A percentile compares a stretch with the other conserved stretches of the same genome.
These are phyloP conservation scores for Nowickia ferox DNA, from an alignment of 2,888 invertebrate species.

Conservation along the genomic window DNA sequence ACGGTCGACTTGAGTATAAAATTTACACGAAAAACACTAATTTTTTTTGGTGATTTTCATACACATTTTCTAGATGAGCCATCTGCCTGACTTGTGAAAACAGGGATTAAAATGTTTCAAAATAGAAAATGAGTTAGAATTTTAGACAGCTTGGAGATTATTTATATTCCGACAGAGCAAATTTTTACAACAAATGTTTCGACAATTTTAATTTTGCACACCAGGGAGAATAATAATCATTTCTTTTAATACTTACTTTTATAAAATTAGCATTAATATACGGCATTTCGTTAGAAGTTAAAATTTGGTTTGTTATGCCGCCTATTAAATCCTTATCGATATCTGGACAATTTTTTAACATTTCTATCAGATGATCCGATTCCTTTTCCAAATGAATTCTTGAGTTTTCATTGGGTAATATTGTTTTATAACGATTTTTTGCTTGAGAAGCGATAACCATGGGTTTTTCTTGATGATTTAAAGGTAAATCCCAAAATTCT, in stretches of 20 bases:
- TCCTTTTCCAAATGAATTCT: slow-evolving; percentile 87
- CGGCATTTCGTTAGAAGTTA: slow-evolving; percentile 85
- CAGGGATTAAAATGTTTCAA: too few relatives aligned
- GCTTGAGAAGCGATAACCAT: slow-evolving; percentile 94
- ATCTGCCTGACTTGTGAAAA: too few relatives aligned
- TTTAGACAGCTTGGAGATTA: too few relatives aligned
- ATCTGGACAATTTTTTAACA: slow-evolving; percentile 60
- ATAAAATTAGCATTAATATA: slow-evolving; percentile 98
- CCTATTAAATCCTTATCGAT: slow-evolving; percentile 42
- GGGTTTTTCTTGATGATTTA: slow-evolving; percentile 95
- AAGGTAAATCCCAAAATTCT: slow-evolving; percentile 97
- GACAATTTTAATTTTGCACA: too few relatives aligned
- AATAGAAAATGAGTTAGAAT: too few relatives aligned
- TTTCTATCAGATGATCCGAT: slow-evolving; percentile 74
- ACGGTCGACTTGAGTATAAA: too few relatives aligned
- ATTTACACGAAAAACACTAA: too few relatives aligned
- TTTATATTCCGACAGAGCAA: too few relatives aligned
- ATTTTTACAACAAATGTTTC: too few relatives aligned
- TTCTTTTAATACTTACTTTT: slow-evolving; percentile 85
- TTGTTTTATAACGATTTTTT: slow-evolving; percentile 95
- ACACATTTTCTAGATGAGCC: too few relatives aligned
- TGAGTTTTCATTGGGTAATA: slow-evolving; percentile 94
- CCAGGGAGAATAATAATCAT: too few relatives aligned
- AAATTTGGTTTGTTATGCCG: slow-evolving; percentile 78
- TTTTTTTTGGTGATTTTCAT: too few relatives aligned